Conservation (phyloP, 1,140 invertebrate species). For the Nilaparvata lugens region DNA sequence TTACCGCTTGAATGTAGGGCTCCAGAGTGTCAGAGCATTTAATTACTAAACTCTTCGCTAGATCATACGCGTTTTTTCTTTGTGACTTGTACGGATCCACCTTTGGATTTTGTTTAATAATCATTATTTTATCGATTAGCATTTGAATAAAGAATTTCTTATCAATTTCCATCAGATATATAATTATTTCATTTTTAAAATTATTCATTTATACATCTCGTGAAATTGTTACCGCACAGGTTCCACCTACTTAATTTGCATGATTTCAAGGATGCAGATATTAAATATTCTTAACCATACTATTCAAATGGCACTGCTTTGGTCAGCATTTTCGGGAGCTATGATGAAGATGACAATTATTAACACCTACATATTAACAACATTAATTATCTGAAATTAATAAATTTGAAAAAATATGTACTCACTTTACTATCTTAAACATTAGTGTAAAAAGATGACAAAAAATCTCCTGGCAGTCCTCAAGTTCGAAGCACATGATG, state of each 20-base stretch:
- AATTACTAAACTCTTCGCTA: slow-evolving; percentile 85
- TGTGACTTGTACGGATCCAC: slow-evolving; percentile 92
- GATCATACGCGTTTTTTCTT: slow-evolving; percentile 78
- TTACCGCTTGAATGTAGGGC: slow-evolving; percentile 87
- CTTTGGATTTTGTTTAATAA: too few relatives aligned
- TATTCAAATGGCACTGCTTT: too few relatives aligned
- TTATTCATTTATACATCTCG: slow-evolving; percentile 92
- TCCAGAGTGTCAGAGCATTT: slow-evolving; percentile 88
- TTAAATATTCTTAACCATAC: slow-evolving; percentile 44
- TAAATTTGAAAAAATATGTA: slow-evolving; percentile 21
- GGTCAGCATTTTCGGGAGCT: too few relatives aligned
- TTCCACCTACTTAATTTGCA: too few relatives aligned
- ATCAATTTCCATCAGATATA: slow-evolving; percentile 88
- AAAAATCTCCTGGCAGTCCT: slow-evolving; percentile 96
- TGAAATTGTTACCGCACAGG: slow-evolving; percentile 88
- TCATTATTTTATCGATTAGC: too few relatives aligned
- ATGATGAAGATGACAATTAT: too few relatives aligned
- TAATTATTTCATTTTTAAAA: too few relatives aligned
- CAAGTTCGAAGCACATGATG: slow-evolving; percentile 97
- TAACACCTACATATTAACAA: too few relatives aligned
- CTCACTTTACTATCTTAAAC: slow-evolving; percentile 92
- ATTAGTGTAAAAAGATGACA: slow-evolving; percentile 89
- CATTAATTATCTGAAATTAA: not conserved
- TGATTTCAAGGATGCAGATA: slow-evolving; percentile 94
- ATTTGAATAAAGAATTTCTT: too few relatives aligned